Conservation (phyloP, 2,888 invertebrate genomes). For the Uropetala carovei region DNA sequence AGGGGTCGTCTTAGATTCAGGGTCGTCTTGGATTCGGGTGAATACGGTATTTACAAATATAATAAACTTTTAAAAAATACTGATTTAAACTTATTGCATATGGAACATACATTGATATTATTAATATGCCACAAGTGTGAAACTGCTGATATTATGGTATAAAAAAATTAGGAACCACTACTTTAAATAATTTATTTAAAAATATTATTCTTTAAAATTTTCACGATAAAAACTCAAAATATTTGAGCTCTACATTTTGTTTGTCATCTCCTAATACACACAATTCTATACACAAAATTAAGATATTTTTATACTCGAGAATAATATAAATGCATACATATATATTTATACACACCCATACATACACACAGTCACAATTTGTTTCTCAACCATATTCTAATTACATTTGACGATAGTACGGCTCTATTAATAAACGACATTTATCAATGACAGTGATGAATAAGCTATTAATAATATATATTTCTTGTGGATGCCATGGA, state of each 20-base stretch:
- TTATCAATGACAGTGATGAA: background rate
- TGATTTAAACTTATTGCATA: too few relatives aligned
- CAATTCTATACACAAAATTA: background rate
- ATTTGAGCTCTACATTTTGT: background rate
- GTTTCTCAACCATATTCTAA: background rate
- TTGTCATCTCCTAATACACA: background rate
- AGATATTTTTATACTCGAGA: background rate
- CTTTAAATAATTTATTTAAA: slow-evolving; percentile 53
- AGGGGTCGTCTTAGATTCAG: too few relatives aligned
- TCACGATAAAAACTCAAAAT: slow-evolving; percentile 31
- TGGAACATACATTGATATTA: too few relatives aligned
- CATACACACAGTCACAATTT: background rate
- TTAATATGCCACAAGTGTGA: too few relatives aligned
- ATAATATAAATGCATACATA: background rate
- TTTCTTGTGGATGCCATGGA: background rate
- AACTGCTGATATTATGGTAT: too few relatives aligned
- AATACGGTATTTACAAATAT: too few relatives aligned
- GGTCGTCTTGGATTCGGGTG: too few relatives aligned
- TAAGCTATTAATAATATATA: background rate
- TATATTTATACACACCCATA: background rate
- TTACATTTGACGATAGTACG: background rate
- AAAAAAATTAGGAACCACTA: background rate
- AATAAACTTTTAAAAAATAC: too few relatives aligned
- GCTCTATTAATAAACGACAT: background rate
- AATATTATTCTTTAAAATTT: slow-evolving; percentile 5